phyloP scores from a whole-genome alignment of 2,113 vertebrate genomes.

The Mastomys natalensis region DNA sequence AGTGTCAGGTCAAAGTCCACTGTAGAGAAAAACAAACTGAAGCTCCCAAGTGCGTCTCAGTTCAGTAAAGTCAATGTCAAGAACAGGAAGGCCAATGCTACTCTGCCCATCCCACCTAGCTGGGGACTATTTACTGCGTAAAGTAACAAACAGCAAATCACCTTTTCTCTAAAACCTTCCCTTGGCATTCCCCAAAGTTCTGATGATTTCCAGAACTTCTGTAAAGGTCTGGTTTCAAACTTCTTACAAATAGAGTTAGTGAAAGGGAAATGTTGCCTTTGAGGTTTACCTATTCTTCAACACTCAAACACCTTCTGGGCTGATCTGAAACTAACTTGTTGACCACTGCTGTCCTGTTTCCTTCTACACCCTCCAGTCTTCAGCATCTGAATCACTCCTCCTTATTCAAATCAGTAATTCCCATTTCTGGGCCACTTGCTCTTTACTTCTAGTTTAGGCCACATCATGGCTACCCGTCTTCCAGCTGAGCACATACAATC shows the following conservation, averaged over 20 bases:
- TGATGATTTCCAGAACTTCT: neutral
- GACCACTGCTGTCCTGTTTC: neutral
- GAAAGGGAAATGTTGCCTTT: neutral
- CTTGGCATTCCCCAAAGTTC: slow-evolving; percentile 22
- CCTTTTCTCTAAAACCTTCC: neutral
- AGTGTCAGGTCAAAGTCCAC: neutral
- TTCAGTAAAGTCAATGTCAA: neutral
- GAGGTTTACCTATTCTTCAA: slow-evolving; percentile 22
- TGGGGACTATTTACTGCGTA: neutral
- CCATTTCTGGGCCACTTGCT: neutral
- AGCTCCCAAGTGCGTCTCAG: neutral
- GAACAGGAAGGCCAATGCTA: neutral
- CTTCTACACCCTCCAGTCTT: neutral
- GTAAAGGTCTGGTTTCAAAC: neutral
- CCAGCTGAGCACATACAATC: neutral
- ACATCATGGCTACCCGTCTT: neutral
- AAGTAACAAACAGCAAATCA: neutral
- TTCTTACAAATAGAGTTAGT: neutral
- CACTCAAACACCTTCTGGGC: neutral
- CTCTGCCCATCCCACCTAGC: neutral
- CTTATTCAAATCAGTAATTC: neutral
- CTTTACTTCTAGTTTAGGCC: neutral
- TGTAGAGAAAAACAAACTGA: neutral
- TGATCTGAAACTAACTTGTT: neutral
- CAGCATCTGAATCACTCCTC: neutral